Conservation (phyloP, 2,888 invertebrate species). For the Notodonta ziczac region DNA sequence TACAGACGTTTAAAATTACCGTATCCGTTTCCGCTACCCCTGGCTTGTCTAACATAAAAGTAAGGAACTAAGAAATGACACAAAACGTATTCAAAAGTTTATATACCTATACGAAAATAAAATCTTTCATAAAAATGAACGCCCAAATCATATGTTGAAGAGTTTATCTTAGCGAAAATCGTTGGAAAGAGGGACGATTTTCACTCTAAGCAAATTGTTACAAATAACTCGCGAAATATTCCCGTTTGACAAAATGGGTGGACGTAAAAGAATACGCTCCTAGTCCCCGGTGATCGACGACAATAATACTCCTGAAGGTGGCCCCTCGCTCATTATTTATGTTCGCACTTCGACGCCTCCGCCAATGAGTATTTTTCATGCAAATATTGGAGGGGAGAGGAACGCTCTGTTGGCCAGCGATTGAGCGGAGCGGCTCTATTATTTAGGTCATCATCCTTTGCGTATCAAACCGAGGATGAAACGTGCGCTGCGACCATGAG, state of each 20-base stretch:
- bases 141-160: neutral
- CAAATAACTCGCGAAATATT: slow-evolving; percentile 41
- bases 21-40: too few species aligned
- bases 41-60: too few species aligned
- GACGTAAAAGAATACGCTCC: slow-evolving; percentile 49
- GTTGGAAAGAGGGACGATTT: slow-evolving; percentile 21
- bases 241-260: slow-evolving; percentile 38
- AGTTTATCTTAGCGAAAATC: slow-evolving; percentile 6
- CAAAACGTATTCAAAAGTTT: too few species aligned
- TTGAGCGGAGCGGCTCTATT: slow-evolving; percentile 24
- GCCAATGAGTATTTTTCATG: slow-evolving; percentile 66
- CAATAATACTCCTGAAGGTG: slow-evolving; percentile 63
- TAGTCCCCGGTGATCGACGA: slow-evolving; percentile 61
- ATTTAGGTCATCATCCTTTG: slow-evolving; percentile 24
- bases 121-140: neutral
- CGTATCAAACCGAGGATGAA: slow-evolving; percentile 2
- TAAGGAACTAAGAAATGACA: too few species aligned
- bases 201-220: slow-evolving; percentile 40
- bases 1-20: too few species aligned
- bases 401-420: slow-evolving; percentile 37
- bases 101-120: too few species aligned
- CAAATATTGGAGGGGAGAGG: slow-evolving; percentile 59
- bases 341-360: slow-evolving; percentile 63
- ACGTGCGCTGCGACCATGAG: neutral
- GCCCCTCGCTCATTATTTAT: slow-evolving; percentile 68